These are phyloP conservation scores for Nanorana parkeri DNA, from an alignment of 2,113 vertebrate genomes.

Conservation along the genomic window DNA sequence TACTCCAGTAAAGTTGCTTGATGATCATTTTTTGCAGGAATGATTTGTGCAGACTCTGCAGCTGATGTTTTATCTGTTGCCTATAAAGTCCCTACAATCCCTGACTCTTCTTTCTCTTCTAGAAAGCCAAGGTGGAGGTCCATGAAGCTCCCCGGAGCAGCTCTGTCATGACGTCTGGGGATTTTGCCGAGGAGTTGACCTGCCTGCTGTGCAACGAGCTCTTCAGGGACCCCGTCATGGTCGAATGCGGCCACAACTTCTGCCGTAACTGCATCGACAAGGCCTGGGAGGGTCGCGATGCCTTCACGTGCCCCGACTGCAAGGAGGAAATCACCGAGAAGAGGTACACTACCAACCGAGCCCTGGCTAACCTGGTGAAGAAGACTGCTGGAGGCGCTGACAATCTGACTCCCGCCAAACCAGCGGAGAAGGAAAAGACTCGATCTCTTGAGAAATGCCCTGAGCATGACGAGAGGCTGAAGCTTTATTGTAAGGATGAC, in stretches of 20 bases:
- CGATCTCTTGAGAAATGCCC: slow-evolving; percentile 48
- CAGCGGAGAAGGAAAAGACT: slow-evolving; percentile 60
- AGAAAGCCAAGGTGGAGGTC: slow-evolving; percentile 24
- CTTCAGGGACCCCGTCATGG: slow-evolving; percentile 66
- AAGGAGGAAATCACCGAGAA: slow-evolving; percentile 71
- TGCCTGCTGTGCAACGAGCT: slow-evolving; percentile 64
- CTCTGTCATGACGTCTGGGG: neutral
- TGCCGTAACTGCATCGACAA: slow-evolving; percentile 64
- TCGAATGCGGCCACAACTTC: slow-evolving; percentile 67
- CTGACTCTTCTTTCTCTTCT: neutral
- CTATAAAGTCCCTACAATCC: too few relatives aligned
- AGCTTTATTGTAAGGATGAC: slow-evolving; percentile 63
- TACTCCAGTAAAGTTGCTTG: too few relatives aligned
- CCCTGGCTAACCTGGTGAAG: slow-evolving; percentile 64
- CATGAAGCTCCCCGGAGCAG: too few relatives aligned
- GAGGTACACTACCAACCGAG: slow-evolving; percentile 76
- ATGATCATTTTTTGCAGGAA: too few relatives aligned
- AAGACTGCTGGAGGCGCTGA: slow-evolving; percentile 63
- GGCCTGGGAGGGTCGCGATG: slow-evolving; percentile 4
- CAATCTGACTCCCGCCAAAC: neutral
- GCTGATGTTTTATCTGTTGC: too few relatives aligned
- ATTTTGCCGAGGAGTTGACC: slow-evolving; percentile 58
- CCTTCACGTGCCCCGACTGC: slow-evolving; percentile 81
- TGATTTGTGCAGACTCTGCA: too few relatives aligned
- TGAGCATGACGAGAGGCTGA: slow-evolving; percentile 63